These are phyloP conservation scores for Nymphalis c-album DNA, from an alignment of 2,888 invertebrate species.

Conservation along the genomic window DNA sequence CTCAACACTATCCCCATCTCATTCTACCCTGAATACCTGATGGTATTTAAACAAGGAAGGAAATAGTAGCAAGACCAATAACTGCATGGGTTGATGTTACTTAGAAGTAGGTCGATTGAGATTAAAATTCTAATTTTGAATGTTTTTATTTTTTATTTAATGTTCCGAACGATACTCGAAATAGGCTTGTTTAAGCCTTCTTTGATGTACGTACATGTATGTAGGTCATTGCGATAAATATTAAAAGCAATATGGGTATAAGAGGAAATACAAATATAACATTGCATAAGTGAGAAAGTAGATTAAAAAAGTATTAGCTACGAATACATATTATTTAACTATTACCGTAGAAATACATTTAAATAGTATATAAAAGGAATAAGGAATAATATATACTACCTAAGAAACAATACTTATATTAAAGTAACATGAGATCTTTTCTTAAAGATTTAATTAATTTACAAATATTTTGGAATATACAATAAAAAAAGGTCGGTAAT, in stretches of 20 bases:
- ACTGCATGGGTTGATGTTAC: constrained; percentile 26
- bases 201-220: constrained; percentile 32
- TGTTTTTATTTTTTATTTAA: constrained; percentile 30
- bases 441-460: no score
- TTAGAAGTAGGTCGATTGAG: constrained; percentile 40
- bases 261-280: constrained; percentile 13
- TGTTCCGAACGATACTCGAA: constrained; percentile 18
- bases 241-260: constrained; percentile 18
- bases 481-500: no score
- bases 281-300: background rate
- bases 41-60: constrained; percentile 24
- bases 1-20: constrained; percentile 41
- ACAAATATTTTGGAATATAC: no score
- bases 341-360: no score
- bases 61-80: constrained; percentile 26
- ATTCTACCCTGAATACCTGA: constrained; percentile 26
- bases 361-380: no score
- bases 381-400: no score
- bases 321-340: no score
- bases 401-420: no score
- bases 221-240: constrained; percentile 17
- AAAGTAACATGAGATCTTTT: no score
- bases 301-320: no score
- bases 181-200: constrained; percentile 22
- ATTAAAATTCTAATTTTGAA: constrained; percentile 40